These are phyloP conservation scores for Hymenopus coronatus DNA, from an alignment of 2,888 invertebrate genomes.

Conservation along the genomic window DNA sequence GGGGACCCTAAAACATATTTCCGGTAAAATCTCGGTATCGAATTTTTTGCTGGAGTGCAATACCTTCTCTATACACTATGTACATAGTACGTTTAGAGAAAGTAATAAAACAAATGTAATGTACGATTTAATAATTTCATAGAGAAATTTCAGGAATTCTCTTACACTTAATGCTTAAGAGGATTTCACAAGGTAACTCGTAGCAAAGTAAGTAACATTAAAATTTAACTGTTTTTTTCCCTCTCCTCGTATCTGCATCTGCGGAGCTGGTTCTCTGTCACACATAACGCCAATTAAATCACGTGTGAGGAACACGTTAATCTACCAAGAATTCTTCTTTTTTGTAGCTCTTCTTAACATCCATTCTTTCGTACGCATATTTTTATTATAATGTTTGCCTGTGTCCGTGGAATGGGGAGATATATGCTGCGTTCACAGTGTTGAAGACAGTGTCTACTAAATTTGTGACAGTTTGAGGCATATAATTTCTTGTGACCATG, in stretches of 20 bases:
- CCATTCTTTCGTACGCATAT: not conserved
- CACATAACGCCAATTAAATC: slow-evolving; percentile 1
- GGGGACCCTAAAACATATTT: too few relatives aligned
- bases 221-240: not conserved
- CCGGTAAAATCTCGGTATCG: too few relatives aligned
- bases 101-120: too few relatives aligned
- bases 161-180: too few relatives aligned
- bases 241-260: not conserved
- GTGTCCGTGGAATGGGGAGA: not conserved
- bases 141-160: too few relatives aligned
- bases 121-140: too few relatives aligned
- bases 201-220: not conserved
- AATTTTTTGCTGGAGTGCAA: too few relatives aligned
- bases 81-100: too few relatives aligned
- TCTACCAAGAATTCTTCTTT: not conserved
- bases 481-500: not conserved
- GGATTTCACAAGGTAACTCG: not conserved
- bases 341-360: not conserved
- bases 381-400: not conserved
- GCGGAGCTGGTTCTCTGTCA: not conserved
- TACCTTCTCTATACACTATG: too few relatives aligned
- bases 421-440: not conserved
- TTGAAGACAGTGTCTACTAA: not conserved
- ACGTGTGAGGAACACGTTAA: not conserved
- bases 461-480: not conserved